Evolutionary conservation across 2,113 vertebrate species (phyloP).

Genomic region (Euleptes europaea): DNA sequence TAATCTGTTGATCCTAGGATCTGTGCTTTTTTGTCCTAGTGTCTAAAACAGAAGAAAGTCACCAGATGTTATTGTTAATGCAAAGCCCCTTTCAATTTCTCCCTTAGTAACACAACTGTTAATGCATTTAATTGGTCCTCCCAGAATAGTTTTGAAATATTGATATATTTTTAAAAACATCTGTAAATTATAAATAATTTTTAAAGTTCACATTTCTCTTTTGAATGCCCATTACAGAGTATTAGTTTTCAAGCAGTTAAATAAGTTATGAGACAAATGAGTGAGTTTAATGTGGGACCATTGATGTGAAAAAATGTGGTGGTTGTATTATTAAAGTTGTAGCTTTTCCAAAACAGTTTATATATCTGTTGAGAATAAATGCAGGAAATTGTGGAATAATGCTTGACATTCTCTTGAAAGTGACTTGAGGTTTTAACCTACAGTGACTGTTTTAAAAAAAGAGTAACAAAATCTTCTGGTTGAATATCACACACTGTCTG

Average conservation of each 20-base stretch:
- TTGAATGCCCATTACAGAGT: conserved; percentile 72
- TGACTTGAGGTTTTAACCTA: conserved; percentile 12
- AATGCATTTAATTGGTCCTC: conserved; percentile 72
- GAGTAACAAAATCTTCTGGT: not conserved
- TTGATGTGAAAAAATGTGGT: conserved; percentile 59
- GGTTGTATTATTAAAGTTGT: conserved; percentile 57
- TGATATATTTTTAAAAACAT: conserved; percentile 73
- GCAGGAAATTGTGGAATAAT: conserved; percentile 28
- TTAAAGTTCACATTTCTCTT: conserved; percentile 77
- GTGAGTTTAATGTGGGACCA: conserved; percentile 60
- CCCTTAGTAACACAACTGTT: conserved; percentile 60
- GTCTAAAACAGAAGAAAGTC: conserved; percentile 23
- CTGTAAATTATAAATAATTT: conserved; percentile 79
- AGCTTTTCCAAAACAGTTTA: conserved; percentile 54
- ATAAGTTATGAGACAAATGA: conserved; percentile 73
- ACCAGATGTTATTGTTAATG: conserved; percentile 51
- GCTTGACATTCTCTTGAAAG: conserved; percentile 53
- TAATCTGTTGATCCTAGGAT: conserved; percentile 55
- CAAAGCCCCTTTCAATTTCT: conserved; percentile 42
- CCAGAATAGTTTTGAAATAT: conserved; percentile 71
- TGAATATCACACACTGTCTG: not conserved
- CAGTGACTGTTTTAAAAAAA: conserved; percentile 29
- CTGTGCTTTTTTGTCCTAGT: conserved; percentile 32
- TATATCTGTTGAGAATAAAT: conserved; percentile 53
- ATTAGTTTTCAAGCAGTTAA: conserved; percentile 77